Evolutionary conservation across 2,888 invertebrate genomes (phyloP), one percentile per base, ranked within the genome.

Genomic region (Orthonevra nobilis): DNA sequence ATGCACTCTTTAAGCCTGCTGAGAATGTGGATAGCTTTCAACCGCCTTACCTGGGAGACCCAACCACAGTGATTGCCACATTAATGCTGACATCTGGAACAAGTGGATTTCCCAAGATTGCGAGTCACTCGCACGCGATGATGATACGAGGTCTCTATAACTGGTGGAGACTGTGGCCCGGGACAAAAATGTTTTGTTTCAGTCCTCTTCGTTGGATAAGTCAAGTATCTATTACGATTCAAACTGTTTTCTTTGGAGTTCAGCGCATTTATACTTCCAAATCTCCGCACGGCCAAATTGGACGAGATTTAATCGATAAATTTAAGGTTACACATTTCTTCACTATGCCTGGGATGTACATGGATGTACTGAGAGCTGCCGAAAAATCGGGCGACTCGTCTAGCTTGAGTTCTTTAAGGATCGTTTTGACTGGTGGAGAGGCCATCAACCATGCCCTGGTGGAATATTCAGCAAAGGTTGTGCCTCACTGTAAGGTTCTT

Each of bases 161-260:
- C 1, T 82, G 69, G 70, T 83, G 83, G 82, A 28, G 73, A 4
- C 34, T 61, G 4, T 14, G 50, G 2, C n/a, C 28, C 1, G 42
- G 44, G 6, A 77, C 66, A 4, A 32, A 46, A 38, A 56, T 83
- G 4, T 81, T 82, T 9, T 81, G 81, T 6, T 32, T 77, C 3
- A 82, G 82, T 40, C 75, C 81, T 7, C 56, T 82, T 2, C 81
- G 83, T 3, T 83, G 82, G 82, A 82, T 83, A n/a, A 81, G 81
- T 23, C 82, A 82, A 54, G 60, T 82, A 2, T 61, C 30, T 4
- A 9, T 82, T 5, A 48, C 81, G 23, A 10, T 82, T 36, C 81
- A 82, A 40, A 70, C 81, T 7, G 70, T 74, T 1, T 61, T 82
- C 32, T 61, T 81, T 20, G 81, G 82, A 12, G 52, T 81, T 0